These are phyloP conservation scores for Porphyrio hochstetteri DNA, from an alignment of 2,113 vertebrate genomes.

Conservation along the genomic window DNA sequence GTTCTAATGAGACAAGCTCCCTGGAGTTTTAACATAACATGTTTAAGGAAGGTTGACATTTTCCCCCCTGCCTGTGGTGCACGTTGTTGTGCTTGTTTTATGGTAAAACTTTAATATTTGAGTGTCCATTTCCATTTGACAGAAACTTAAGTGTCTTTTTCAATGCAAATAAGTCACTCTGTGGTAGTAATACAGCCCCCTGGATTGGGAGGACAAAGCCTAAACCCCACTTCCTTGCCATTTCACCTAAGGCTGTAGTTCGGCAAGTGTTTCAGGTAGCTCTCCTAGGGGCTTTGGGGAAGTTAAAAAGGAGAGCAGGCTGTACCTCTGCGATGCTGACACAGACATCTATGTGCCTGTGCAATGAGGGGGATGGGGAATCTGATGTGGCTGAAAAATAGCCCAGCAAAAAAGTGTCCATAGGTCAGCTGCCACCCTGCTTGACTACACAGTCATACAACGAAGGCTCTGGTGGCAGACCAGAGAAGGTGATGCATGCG, in stretches of 20 bases:
- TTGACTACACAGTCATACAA: not conserved
- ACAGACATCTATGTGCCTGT: not conserved
- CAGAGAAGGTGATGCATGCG: not conserved
- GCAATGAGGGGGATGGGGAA: not conserved
- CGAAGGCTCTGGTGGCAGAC: not conserved
- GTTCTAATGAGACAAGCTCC: slow-evolving; percentile 29
- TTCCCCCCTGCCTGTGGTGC: not conserved
- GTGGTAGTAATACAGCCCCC: not conserved
- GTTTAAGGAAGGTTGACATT: slow-evolving; percentile 17
- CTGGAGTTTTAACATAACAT: not conserved
- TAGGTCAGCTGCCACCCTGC: not conserved
- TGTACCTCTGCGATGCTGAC: not conserved
- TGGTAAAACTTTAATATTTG: not conserved
- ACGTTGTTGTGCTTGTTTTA: slow-evolving; percentile 27
- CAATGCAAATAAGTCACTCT: not conserved
- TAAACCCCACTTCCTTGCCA: not conserved
- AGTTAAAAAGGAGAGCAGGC: not conserved
- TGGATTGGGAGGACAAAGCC: not conserved
- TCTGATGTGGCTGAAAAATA: not conserved
- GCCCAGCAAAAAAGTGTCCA: not conserved
- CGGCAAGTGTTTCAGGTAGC: not conserved
- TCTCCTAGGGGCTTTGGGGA: not conserved
- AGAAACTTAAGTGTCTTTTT: not conserved
- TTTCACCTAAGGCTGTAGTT: not conserved
- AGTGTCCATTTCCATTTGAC: slow-evolving; percentile 5